Conservation (phyloP, 2,113 vertebrate species). For the Progne subis region DNA sequence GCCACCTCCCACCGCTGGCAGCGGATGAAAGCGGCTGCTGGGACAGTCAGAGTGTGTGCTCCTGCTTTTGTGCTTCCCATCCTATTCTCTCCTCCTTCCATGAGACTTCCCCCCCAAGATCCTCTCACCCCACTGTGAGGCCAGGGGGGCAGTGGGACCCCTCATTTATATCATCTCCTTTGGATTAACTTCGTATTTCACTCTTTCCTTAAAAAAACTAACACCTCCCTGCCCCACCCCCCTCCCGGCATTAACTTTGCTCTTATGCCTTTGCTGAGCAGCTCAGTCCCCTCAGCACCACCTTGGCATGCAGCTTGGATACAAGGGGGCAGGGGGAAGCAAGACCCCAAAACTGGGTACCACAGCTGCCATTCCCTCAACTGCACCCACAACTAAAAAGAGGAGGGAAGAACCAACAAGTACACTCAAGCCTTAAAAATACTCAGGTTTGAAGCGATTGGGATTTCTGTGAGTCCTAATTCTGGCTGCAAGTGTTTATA, state of each 20-base stretch:
- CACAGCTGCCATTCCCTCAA: not conserved
- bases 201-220: not conserved
- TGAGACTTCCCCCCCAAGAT: not conserved
- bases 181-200: not conserved
- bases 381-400: rapidly evolving
- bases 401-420: not conserved
- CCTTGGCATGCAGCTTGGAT: not conserved
- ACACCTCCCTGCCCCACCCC: too few species aligned
- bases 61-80: not conserved
- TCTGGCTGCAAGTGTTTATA: not conserved
- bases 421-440: not conserved
- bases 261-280: not conserved
- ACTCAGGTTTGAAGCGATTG: not conserved
- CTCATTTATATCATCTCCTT: not conserved
- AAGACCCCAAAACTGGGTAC: not conserved
- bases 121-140: not conserved
- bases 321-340: rapidly evolving
- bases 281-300: not conserved
- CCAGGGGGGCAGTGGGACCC: not conserved
- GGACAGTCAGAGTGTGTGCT: not conserved
- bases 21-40: not conserved
- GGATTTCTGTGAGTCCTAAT: not conserved
- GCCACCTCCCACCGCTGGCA: not conserved
- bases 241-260: not conserved
- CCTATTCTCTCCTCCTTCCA: not conserved